Percentiles rank a stretch among this genome's conserved stretches.
These are phyloP conservation scores for Luidia sarsii DNA, from an alignment of 53 echinoderm and acorn worm species.

Conservation along the genomic window DNA sequence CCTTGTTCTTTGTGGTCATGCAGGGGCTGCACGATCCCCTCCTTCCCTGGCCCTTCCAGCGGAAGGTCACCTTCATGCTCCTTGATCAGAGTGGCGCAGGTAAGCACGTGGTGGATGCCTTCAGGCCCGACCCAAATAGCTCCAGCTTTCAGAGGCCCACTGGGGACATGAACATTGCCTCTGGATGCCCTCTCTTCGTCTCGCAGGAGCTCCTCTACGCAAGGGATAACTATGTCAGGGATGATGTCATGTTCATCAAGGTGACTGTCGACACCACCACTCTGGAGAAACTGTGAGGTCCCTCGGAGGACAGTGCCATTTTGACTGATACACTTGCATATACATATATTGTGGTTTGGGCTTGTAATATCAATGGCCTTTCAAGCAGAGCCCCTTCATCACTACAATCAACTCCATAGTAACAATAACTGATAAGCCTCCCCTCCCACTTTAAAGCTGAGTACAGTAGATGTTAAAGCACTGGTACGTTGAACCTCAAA, in stretches of 20 bases:
- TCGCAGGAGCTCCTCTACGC: slow-evolving; percentile 22
- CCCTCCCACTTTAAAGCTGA: no score
- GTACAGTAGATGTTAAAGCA: no score
- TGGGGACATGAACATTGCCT: slow-evolving; percentile 83
- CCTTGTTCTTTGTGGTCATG: slow-evolving; percentile 73
- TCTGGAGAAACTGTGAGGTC: slow-evolving; percentile 14
- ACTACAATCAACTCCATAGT: no score
- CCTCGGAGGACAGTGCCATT: no score
- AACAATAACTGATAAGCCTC: no score
- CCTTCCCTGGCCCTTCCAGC: slow-evolving; percentile 63
- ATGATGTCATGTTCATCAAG: slow-evolving; percentile 57
- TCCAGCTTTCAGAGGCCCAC: slow-evolving; percentile 71
- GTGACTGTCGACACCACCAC: slow-evolving; percentile 39
- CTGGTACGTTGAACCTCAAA: no score
- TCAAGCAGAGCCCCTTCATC: no score
- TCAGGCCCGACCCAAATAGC: slow-evolving; percentile 83
- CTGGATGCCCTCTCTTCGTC: slow-evolving; percentile 77
- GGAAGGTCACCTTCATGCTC: slow-evolving; percentile 66
- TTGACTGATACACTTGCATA: no score
- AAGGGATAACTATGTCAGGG: slow-evolving; percentile 36
- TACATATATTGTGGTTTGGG: no score
- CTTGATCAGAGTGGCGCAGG: slow-evolving; percentile 49
- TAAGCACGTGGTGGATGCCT: slow-evolving; percentile 74
- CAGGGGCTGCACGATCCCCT: slow-evolving; percentile 58
- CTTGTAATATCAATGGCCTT: no score